A percentile compares a stretch with the other conserved stretches of the same genome.
phyloP scores from a whole-genome alignment of 2,113 vertebrate species.

The Pelecanoides urinatrix region DNA sequence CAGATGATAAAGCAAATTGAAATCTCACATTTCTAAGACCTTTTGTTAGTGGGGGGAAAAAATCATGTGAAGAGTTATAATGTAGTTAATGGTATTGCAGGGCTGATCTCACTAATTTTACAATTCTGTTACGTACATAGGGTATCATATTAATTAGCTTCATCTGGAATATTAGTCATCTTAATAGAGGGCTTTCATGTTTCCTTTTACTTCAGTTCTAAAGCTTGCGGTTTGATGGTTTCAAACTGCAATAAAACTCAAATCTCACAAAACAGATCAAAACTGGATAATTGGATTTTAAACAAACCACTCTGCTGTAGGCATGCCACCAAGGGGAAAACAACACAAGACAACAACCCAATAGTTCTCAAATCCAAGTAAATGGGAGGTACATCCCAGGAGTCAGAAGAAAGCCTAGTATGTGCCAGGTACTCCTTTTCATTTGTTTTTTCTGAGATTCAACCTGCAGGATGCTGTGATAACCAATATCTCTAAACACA shows the following conservation, averaged over 20 bases:
- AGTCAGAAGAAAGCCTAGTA: not conserved
- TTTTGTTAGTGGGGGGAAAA: slow-evolving; percentile 58
- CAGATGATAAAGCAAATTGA: slow-evolving; percentile 72
- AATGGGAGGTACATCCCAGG: not conserved
- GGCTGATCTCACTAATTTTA: slow-evolving; percentile 72
- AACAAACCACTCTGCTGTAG: not conserved
- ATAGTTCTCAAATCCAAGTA: not conserved
- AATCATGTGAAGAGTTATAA: slow-evolving; percentile 75
- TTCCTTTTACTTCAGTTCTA: slow-evolving; percentile 53
- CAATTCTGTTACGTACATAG: slow-evolving; percentile 55
- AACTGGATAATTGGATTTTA: slow-evolving; percentile 19
- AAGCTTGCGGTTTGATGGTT: slow-evolving; percentile 17
- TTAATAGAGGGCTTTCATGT: slow-evolving; percentile 54
- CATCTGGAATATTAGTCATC: slow-evolving; percentile 63
- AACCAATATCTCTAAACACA: not conserved
- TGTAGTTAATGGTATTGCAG: slow-evolving; percentile 67
- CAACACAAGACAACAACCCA: not conserved
- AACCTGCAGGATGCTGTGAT: not conserved
- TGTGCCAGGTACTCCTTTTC: not conserved
- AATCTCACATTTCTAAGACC: slow-evolving; percentile 78
- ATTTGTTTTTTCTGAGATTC: not conserved
- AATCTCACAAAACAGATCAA: slow-evolving; percentile 17
- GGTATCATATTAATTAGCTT: slow-evolving; percentile 70
- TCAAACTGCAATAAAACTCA: slow-evolving; percentile 31
- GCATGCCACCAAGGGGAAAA: not conserved